phyloP scores from a whole-genome alignment of 2,113 vertebrate genomes.

The Phylloscopus whistleri region DNA sequence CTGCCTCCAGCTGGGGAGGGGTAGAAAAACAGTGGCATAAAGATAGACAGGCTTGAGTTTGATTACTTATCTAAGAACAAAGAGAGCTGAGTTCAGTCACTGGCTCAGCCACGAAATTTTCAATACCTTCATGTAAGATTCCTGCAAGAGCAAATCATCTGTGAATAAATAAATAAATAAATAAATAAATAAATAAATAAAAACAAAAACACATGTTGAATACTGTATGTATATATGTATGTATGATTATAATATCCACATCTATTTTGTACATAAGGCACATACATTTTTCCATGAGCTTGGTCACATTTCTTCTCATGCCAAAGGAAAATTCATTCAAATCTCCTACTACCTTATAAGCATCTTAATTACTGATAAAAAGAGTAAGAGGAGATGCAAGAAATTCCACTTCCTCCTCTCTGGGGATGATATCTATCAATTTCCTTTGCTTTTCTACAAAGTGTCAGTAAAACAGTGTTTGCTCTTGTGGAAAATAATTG shows the following conservation, averaged over 20 bases:
- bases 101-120: not conserved
- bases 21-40: not conserved
- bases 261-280: not conserved
- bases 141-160: not conserved
- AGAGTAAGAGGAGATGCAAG: not conserved
- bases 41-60: not conserved
- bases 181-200: not conserved
- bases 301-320: not conserved
- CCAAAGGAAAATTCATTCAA: not conserved
- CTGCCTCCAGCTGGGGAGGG: rapidly evolving
- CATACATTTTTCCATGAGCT: not conserved
- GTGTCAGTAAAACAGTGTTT: not conserved
- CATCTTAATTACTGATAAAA: not conserved
- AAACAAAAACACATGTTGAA: not conserved
- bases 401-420: not conserved
- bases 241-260: not conserved
- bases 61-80: not conserved
- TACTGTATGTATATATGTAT: not conserved
- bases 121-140: not conserved
- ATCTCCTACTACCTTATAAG: not conserved
- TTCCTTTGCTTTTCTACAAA: not conserved
- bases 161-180: too few relatives aligned
- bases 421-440: not conserved
- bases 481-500: not conserved
- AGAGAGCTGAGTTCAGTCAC: not conserved